Percentiles rank a stretch among this genome's conserved stretches.
Conservation (phyloP, 2,888 invertebrate species). For the Erebia aethiops region DNA sequence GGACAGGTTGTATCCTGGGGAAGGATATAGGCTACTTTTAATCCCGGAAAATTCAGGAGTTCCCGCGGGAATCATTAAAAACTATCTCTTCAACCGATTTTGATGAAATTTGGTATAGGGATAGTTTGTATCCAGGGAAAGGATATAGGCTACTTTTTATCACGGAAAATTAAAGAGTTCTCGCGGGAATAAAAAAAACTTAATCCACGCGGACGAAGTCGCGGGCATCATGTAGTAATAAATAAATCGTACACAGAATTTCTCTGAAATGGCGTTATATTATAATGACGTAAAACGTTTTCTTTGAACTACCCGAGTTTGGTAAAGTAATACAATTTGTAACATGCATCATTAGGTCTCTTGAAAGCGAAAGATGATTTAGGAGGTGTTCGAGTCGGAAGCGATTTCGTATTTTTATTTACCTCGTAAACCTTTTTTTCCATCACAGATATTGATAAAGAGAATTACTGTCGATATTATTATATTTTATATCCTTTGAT, state of each 20-base stretch:
- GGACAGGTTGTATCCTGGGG: too few relatives aligned
- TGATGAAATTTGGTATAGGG: too few relatives aligned
- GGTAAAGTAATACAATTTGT: constrained; percentile 24
- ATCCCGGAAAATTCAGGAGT: too few relatives aligned
- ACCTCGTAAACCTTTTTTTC: constrained; percentile 17
- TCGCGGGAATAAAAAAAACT: too few relatives aligned
- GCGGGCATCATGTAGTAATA: background rate
- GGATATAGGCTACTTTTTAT: too few relatives aligned
- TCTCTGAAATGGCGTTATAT: constrained; percentile 14
- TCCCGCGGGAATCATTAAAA: too few relatives aligned
- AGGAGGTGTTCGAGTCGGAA: constrained; percentile 12
- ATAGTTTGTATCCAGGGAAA: too few relatives aligned
- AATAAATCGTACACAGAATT: background rate
- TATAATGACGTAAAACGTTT: constrained; percentile 18
- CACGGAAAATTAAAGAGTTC: too few relatives aligned
- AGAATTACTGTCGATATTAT: constrained; percentile 13
- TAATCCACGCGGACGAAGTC: too few relatives aligned
- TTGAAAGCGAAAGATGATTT: constrained; percentile 27
- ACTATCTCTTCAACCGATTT: too few relatives aligned
- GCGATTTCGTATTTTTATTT: constrained; percentile 20
- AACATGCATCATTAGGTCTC: constrained; percentile 28
- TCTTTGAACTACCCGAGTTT: constrained; percentile 16
- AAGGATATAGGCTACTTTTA: too few relatives aligned
- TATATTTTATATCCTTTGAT: constrained; percentile 15
- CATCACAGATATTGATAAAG: constrained; percentile 21